Percentiles rank a stretch among this genome's conserved stretches.
phyloP scores from a whole-genome alignment of 2,797 vertebrate species.

The Adelosebastes latens region DNA sequence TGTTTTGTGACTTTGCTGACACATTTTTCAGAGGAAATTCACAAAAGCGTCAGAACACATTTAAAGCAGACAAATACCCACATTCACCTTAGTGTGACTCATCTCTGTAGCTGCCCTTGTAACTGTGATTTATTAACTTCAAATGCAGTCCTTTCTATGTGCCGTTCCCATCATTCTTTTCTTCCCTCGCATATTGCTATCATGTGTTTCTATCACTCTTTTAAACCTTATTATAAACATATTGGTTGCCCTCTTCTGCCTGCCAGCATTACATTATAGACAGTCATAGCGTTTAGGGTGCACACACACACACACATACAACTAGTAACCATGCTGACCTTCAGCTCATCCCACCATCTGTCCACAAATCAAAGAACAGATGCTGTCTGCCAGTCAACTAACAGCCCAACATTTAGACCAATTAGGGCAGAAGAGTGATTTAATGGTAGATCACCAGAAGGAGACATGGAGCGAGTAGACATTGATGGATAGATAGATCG shows the following conservation, averaged over 20 bases:
- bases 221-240: slow-evolving; percentile 36
- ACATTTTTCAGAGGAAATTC: not conserved
- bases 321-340: slow-evolving; percentile 67
- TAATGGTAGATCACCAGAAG: slow-evolving; percentile 57
- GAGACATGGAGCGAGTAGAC: slow-evolving; percentile 38
- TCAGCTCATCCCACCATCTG: slow-evolving; percentile 77
- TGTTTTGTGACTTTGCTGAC: not conserved
- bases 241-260: slow-evolving; percentile 26
- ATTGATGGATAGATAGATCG: slow-evolving; percentile 55
- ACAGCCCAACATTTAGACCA: slow-evolving; percentile 74
- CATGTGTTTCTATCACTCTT: slow-evolving; percentile 24
- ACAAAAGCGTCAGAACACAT: slow-evolving; percentile 3
- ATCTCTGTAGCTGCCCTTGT: slow-evolving; percentile 9
- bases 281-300: slow-evolving; percentile 1
- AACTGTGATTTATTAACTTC: slow-evolving; percentile 11
- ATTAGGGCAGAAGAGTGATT: slow-evolving; percentile 73
- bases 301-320: slow-evolving; percentile 15
- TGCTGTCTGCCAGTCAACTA: slow-evolving; percentile 76
- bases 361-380: slow-evolving; percentile 77
- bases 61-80: slow-evolving; percentile 23
- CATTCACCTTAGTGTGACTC: slow-evolving; percentile 23
- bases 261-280: slow-evolving; percentile 35
- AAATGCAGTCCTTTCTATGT: slow-evolving; percentile 1
- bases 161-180: not conserved
- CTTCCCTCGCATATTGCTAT: not conserved